Evolutionary conservation across 2,113 vertebrate genomes (phyloP).

Genomic region (Mormoops blainvillei): DNA sequence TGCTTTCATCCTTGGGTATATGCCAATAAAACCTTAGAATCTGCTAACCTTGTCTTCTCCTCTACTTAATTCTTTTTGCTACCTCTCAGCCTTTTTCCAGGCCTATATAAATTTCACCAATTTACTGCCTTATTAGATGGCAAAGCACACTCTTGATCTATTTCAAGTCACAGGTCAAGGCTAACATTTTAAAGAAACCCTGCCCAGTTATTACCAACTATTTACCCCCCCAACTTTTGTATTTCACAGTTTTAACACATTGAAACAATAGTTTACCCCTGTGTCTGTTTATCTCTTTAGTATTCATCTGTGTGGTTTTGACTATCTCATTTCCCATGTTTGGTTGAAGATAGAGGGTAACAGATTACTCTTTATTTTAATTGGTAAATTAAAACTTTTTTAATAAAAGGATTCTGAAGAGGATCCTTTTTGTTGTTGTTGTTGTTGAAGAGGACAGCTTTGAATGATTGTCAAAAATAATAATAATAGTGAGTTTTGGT

Average conservation of each 20-base stretch:
- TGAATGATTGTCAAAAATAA: neutral
- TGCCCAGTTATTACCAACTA: neutral
- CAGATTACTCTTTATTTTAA: neutral
- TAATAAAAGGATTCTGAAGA: no score
- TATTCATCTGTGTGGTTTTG: neutral
- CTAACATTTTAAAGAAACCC: neutral
- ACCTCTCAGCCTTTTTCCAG: neutral
- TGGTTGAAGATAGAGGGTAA: neutral
- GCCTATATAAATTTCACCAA: neutral
- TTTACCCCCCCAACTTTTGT: neutral
- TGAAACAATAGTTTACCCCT: neutral
- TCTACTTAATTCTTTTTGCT: neutral
- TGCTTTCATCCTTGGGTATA: neutral
- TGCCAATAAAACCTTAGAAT: neutral
- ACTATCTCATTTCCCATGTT: neutral
- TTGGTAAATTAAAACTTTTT: no score
- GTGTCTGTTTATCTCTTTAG: neutral
- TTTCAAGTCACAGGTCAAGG: neutral
- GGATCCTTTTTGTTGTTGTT: no score
- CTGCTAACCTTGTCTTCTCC: neutral
- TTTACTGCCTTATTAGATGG: neutral
- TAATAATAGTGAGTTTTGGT: neutral
- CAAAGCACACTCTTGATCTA: neutral
- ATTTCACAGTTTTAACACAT: neutral
- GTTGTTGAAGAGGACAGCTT: conserved; percentile 11